Percentiles rank a stretch among this genome's conserved stretches.
These are phyloP conservation scores for Alexandromys fortis DNA, from an alignment of 2,113 vertebrate species.

Conservation along the genomic window DNA sequence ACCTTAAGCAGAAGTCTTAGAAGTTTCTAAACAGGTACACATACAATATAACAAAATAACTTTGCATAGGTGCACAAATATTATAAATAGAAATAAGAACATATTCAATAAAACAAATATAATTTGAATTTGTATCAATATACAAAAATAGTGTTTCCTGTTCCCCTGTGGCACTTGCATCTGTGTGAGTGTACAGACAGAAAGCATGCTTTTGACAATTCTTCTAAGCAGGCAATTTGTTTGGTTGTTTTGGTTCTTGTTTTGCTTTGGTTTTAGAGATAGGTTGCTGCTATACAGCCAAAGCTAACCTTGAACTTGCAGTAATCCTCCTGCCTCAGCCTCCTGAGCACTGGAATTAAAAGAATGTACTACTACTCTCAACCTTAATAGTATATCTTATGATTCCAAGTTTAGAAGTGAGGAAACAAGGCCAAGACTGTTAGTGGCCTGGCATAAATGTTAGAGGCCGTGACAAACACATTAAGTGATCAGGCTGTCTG, in stretches of 20 bases:
- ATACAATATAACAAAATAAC: too few species aligned
- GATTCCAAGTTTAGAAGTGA: not conserved
- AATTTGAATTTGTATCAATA: too few species aligned
- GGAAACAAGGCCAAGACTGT: not conserved
- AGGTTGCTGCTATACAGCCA: not conserved
- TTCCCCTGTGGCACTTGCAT: not conserved
- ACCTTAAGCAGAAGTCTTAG: too few species aligned
- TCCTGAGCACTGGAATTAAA: not conserved
- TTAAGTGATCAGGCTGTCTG: not conserved
- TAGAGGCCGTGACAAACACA: not conserved
- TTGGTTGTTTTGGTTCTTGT: not conserved
- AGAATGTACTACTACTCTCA: not conserved
- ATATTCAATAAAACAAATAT: too few species aligned
- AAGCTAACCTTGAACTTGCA: not conserved
- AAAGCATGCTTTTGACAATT: not conserved
- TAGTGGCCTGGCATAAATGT: not conserved
- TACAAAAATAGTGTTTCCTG: not conserved
- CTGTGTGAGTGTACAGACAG: not conserved
- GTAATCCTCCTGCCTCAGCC: not conserved
- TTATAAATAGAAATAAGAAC: too few species aligned
- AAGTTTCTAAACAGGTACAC: too few species aligned
- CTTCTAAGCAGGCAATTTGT: not conserved
- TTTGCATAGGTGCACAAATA: too few species aligned
- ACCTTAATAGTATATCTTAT: not conserved
- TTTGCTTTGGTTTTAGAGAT: not conserved